Conservation (phyloP, 2,797 vertebrate species). For the Rachycentron canadum region DNA sequence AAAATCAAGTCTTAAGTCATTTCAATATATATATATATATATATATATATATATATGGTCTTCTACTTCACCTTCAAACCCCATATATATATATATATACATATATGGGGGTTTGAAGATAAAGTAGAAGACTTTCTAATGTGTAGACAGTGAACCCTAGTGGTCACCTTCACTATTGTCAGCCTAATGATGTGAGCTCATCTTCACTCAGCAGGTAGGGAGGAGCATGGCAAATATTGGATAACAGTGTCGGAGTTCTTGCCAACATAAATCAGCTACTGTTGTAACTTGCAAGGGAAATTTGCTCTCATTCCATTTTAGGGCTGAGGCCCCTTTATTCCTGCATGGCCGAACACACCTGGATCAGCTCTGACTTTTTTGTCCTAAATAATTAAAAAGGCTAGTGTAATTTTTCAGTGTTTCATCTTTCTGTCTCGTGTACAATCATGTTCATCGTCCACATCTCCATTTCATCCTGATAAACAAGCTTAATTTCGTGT, state of each 20-base stretch:
- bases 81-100: too few species aligned
- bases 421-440: neutral
- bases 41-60: neutral
- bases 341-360: slow-evolving; percentile 30
- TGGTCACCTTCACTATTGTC: slow-evolving; percentile 51
- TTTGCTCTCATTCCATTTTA: slow-evolving; percentile 62
- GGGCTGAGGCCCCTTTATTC: slow-evolving; percentile 24
- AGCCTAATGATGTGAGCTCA: neutral
- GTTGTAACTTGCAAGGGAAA: slow-evolving; percentile 71
- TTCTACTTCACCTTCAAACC: too few species aligned
- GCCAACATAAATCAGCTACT: slow-evolving; percentile 59
- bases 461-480: slow-evolving; percentile 1
- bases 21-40: too few species aligned
- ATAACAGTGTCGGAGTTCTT: slow-evolving; percentile 21
- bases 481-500: neutral
- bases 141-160: slow-evolving; percentile 75
- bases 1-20: too few species aligned
- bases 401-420: slow-evolving; percentile 7
- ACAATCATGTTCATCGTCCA: neutral
- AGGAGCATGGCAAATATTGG: slow-evolving; percentile 22
- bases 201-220: slow-evolving; percentile 21
- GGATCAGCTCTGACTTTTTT: neutral
- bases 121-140: neutral
- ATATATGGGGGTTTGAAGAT: neutral
- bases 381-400: neutral